These are phyloP conservation scores for Erebia palarica DNA, from an alignment of 2,888 invertebrate genomes.

Conservation along the genomic window DNA sequence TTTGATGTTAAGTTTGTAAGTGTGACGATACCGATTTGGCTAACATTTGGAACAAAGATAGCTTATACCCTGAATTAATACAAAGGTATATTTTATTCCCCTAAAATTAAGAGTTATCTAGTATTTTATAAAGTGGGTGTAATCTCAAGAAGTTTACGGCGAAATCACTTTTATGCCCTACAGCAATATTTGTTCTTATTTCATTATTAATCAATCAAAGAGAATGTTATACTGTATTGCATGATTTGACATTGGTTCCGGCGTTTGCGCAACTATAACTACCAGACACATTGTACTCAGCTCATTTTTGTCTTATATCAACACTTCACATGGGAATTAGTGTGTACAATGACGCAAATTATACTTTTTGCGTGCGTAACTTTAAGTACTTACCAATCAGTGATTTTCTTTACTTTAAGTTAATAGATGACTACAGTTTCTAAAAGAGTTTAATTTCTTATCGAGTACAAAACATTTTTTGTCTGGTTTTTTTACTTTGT, in stretches of 20 bases:
- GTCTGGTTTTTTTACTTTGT: too few relatives aligned
- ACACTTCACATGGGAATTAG: conserved; percentile 30
- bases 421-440: too few relatives aligned
- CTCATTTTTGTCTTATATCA: conserved; percentile 51
- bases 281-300: conserved; percentile 37
- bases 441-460: too few relatives aligned
- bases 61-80: too few relatives aligned
- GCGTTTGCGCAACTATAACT: conserved; percentile 52
- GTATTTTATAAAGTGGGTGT: neutral
- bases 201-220: conserved; percentile 45
- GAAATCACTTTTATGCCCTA: conserved; percentile 11
- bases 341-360: conserved; percentile 8
- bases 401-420: too few relatives aligned
- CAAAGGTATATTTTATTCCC: too few relatives aligned
- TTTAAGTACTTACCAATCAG: neutral
- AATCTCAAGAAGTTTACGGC: neutral
- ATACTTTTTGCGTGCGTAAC: conserved; percentile 22
- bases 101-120: neutral
- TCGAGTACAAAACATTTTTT: too few relatives aligned
- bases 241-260: conserved; percentile 63
- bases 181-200: neutral
- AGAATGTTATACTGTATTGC: conserved; percentile 45
- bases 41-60: too few relatives aligned
- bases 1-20: too few relatives aligned
- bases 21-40: too few relatives aligned